Base-by-base conservation (phyloP, 1,140 invertebrate species). In the Caerostris darwini region DNA sequence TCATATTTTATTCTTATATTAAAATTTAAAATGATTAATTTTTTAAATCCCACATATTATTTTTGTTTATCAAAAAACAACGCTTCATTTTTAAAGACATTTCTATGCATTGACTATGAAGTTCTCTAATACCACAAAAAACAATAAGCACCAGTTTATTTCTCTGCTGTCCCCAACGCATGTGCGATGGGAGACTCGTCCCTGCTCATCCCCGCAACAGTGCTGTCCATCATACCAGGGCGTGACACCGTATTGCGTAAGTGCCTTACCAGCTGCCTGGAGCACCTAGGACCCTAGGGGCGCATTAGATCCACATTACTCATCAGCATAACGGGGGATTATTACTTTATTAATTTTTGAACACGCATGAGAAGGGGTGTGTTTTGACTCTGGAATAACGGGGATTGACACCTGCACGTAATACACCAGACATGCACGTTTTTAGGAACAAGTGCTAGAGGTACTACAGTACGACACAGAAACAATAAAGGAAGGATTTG, bases 321-420 rank as follows among this genome's bases (percentile, higher is more conserved):
- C 94, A 94, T 94, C 94, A 94, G 77, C 89, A 94, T 91, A 87
- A 93, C 82, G 67, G 77, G 69, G 61, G 19, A 54, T 94, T 94
- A 94, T 94, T 94, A 94, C 94, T 94, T 90, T 94, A 94, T 94
- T 94, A 94, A 94, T 94, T 94, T 94, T 94, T 94, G 94, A 94
- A 56, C 90, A 85, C 69, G 90, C 56, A 59, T 57, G 82, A 56
- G 82, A 56, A 77, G 92, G 92, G 86, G 85, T 61, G 56, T 88
- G 58, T 53, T 88, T 64, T 85, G 83, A 85, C 83, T 85, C 83
- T 3, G 6, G 83, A 5, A 58, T 85, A 85, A 90, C 89, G 56
- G 89, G 69, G 89, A 90, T 90, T 90, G 89, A 90, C 89, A 90
- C 89, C 89, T 90, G 89, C 71, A 77, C 69, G 89, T 7, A 7